Evolutionary conservation across 2,888 invertebrate genomes (phyloP), one percentile per base, ranked within the genome.

Genomic region (Mesodorylaimus sp.): DNA sequence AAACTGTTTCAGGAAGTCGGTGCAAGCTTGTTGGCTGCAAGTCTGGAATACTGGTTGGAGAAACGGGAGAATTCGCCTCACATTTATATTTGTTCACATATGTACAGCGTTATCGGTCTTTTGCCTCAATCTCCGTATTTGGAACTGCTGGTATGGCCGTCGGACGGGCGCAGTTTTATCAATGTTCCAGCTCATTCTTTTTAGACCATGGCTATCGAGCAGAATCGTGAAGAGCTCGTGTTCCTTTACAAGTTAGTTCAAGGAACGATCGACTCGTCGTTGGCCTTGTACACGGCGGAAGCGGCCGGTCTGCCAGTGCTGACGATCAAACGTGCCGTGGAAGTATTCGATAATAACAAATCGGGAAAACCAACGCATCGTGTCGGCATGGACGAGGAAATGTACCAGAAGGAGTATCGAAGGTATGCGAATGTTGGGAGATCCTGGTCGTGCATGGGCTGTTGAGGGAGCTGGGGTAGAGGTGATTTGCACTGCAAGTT

Each of bases 1-100:
- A n/a, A n/a, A n/a, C n/a, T n/a, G n/a, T n/a, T n/a, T 1, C 76
- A 79, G 64, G 70, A 74, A 2, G 86, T 86, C 68, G 87, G 86
- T 0, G 67, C 80, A 37, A 75, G 82, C 0, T 67, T 89, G 29
- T 70, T 86, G 23, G 75, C 77, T 0, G 76, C 81, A 0, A 75
- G 77, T 37, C 65, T 87, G 45, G 75, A 76, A 57, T 71, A 78
- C 58, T 80, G 85, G 68, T 65, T 80, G 43, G 70, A 73, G 47
- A 69, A 74, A 50, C 73, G 64, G 0, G 56, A 64, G 2, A 55
- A 65, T 10, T 80, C 81, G 60, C 86, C 87, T 0, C 82, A 83
- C 60, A 70, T 83, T 1, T 69, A 85, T 46, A 71, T 81, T 2
- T 77, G 82, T 0, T 85, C 87, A 0, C 86, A 87, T 67, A 80